Evolutionary conservation across 2,888 invertebrate genomes (phyloP), one percentile per base, ranked within the genome.

Genomic region (Lasius platythorax): DNA sequence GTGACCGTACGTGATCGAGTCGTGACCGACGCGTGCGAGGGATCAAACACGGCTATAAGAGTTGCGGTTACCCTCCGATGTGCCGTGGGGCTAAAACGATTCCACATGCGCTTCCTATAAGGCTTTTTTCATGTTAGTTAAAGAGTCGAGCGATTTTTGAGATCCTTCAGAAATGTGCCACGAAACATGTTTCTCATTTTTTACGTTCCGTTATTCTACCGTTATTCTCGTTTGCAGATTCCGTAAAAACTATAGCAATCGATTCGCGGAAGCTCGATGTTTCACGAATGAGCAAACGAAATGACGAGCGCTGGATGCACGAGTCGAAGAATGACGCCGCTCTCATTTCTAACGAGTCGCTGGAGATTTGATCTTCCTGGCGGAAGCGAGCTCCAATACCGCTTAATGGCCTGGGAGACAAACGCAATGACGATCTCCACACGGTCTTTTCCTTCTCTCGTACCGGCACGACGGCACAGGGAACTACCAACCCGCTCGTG

Each of bases 371-470:
- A 70, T 86, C 87, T 88, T 87, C 87, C 87, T 74, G 81, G 18
- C 88, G 89, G 87, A 87, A 91, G 84, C 82, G 85, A 88, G 85
- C 89, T 86, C 87, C 91, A 89, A 89, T 89, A 88, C 87, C 85
- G 88, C 86, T 91, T 93, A 94, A 94, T 93, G 93, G 92, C 70
- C 89, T 92, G 92, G 88, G 92, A 92, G 90, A 92, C 92, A 93
- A 93, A 93, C 91, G 89, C 91, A 91, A 88, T 85, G 88, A 92
- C 89, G 91, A 89, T 87, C 89, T 88, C 87, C 76, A 72, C 82
- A 74, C 40, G 81, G 66, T 43, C 79, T 50, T 15, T 78, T 75
- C 85, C 40, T 76, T 76, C 82, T 64, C 68, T 72, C 70, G 43
- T 76, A 58, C 66, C 61, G 64, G 63, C 33, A 53, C 61, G 12